Evolutionary conservation across 1,140 invertebrate species (phyloP).

Genomic region (Bombus affinis): DNA sequence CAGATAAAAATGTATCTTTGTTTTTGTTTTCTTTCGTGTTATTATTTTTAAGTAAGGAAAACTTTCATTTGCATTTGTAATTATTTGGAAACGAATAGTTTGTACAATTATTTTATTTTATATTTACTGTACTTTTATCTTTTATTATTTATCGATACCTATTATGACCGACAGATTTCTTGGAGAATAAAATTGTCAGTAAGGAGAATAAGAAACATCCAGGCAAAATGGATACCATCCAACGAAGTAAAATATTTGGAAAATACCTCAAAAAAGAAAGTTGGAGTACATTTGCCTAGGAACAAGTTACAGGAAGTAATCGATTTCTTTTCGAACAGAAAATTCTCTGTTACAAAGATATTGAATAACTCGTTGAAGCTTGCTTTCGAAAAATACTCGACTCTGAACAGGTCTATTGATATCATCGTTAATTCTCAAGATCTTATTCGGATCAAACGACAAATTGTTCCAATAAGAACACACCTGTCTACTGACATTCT

Average conservation of each 20-base stretch:
- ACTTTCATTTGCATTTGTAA: neutral
- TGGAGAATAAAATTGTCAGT: neutral
- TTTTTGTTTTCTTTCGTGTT: neutral
- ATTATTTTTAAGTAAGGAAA: neutral
- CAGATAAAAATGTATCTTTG: neutral
- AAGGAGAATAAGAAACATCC: neutral
- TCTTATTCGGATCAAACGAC: neutral
- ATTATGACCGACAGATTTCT: constrained; percentile 20
- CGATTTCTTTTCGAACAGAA: neutral
- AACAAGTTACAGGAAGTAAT: neutral
- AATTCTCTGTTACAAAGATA: neutral
- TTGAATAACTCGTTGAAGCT: constrained; percentile 2
- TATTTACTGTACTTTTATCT: neutral
- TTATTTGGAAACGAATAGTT: neutral
- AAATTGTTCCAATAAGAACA: neutral
- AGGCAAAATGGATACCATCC: no score
- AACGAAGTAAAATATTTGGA: neutral
- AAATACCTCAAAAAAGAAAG: neutral
- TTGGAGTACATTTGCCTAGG: neutral
- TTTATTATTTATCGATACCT: neutral
- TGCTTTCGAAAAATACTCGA: neutral
- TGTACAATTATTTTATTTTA: neutral
- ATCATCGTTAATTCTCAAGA: no score
- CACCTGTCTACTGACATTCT: neutral
- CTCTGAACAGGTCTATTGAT: neutral